Evolutionary conservation across 2,888 invertebrate species (phyloP), one percentile per base, ranked within the genome.

Genomic region (Tetrapedia diversipes): DNA sequence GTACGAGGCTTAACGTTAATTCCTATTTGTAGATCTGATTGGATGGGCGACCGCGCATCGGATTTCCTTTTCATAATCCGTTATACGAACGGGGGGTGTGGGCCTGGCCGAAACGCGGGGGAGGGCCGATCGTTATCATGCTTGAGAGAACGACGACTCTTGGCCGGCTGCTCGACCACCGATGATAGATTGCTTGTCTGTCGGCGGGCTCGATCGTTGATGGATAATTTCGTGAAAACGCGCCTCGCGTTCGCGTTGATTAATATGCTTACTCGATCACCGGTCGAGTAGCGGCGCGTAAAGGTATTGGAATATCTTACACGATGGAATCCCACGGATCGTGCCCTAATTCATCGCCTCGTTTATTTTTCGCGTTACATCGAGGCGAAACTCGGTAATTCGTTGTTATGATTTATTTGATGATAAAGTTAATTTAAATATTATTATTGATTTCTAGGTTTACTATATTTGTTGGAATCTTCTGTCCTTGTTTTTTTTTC

Each of bases 21-120:
- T 89, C 89, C 88, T 90, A 89, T 90, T 90, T 91, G 91, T 89
- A 86, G 87, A 86, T 88, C 87, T 86, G 87, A 89, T 89, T 89
- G 88, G 83, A 77, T 81, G 82, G 82, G 79, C 82, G 84, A 73
- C 81, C 85, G 82, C 86, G 81, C 84, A 77, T 82, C 80, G 88
- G 87, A 88, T 90, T 89, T 88, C 88, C 87, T 88, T 87, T 88
- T 88, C 86, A 88, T 89, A 88, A 90, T 88, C 78, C 82, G 74
- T 80, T 77, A 75, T 81, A 61, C 75, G 66, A 65, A 65, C 49
- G 68, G 34, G 43, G 22, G 2, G 45, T 39, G 37, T 14, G 59
- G 45, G 54, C 24, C 14, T 41, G 64, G 39, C 43, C 51, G 37
- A 51, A 65, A 54, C 51, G 22, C 11, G 43, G 51, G 22, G 75